phyloP scores from a whole-genome alignment of 2,888 invertebrate genomes.

The Dasypogon diadema region DNA sequence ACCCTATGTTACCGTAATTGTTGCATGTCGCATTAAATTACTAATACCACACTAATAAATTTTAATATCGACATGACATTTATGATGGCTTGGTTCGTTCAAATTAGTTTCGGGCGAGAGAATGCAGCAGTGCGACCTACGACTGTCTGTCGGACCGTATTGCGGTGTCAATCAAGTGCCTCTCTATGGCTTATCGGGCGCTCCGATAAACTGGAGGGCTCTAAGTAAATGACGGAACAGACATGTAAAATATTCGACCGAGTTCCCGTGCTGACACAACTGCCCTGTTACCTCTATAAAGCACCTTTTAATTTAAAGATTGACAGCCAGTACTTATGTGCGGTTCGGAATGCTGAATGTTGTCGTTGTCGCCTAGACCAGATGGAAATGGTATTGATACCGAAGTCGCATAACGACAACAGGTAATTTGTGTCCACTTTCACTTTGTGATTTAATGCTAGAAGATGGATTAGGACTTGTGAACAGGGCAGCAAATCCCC shows the following conservation, averaged over 20 bases:
- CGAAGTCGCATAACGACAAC: too few species aligned
- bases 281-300: not conserved
- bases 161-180: conserved; percentile 39
- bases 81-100: conserved; percentile 58
- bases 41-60: conserved; percentile 60
- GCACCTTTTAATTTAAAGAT: not conserved
- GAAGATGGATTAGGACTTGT: too few species aligned
- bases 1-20: conserved; percentile 57
- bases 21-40: conserved; percentile 60
- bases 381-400: too few species aligned
- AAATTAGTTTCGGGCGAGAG: conserved; percentile 56
- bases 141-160: conserved; percentile 33
- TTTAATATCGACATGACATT: conserved; percentile 61
- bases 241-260: not conserved
- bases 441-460: too few species aligned
- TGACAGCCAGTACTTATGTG: not conserved
- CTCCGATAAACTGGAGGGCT: not conserved
- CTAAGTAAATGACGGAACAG: not conserved
- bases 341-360: not conserved
- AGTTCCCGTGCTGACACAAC: not conserved
- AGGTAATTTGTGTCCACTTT: too few species aligned
- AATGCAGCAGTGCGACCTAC: conserved; percentile 18
- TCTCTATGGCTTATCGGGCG: conserved; percentile 15
- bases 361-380: too few species aligned
- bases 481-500: too few species aligned